Conservation (phyloP, 2,797 vertebrate species). For the Neopelma chrysocephalum region DNA sequence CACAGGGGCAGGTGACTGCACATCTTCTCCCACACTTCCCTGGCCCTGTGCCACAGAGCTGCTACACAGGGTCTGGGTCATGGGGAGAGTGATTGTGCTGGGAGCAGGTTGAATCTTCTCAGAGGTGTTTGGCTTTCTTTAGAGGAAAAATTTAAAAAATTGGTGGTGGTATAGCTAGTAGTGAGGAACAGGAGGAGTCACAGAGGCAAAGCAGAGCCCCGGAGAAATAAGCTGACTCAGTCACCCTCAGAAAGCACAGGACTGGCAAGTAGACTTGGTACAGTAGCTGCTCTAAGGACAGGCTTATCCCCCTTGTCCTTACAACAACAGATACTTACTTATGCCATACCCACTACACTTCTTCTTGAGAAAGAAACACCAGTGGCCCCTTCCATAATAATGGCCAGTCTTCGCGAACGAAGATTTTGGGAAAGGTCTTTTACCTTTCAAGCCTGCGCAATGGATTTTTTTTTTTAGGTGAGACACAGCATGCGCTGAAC, state of each 20-base stretch:
- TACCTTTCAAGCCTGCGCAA: no score
- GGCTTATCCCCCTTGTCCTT: neutral
- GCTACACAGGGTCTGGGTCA: neutral
- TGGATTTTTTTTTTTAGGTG: no score
- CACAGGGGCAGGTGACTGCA: accelerated
- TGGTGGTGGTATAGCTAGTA: neutral
- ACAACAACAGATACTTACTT: neutral
- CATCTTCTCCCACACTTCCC: accelerated
- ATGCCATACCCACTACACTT: neutral
- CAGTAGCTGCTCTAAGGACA: neutral
- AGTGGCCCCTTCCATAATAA: neutral
- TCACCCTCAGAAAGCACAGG: neutral
- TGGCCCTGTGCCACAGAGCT: accelerated
- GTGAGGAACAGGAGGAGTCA: neutral
- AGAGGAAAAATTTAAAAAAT: neutral
- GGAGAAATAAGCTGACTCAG: neutral
- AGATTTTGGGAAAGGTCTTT: no score
- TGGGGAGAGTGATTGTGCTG: accelerated
- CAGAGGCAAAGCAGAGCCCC: neutral
- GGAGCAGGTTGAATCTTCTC: neutral
- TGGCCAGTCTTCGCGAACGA: no score
- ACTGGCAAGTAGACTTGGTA: neutral
- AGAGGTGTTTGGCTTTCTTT: neutral
- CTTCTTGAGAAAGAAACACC: neutral
- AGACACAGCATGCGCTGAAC: no score